Percentiles rank a stretch among this genome's conserved stretches.
These are phyloP conservation scores for Ganaspis sp. DNA, from an alignment of 1,140 invertebrate species.

Conservation along the genomic window DNA sequence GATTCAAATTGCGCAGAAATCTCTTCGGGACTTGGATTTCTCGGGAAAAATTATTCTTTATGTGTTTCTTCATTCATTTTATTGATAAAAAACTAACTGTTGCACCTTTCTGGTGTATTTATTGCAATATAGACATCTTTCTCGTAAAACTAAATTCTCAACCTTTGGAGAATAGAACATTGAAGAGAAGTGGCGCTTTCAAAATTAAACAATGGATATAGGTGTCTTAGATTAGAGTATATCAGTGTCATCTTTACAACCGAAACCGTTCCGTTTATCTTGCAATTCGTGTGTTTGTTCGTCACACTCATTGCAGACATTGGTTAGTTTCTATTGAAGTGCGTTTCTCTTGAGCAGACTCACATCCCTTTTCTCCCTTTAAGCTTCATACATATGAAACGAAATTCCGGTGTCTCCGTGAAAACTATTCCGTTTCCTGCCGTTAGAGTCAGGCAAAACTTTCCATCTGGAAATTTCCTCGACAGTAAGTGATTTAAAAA, in stretches of 20 bases:
- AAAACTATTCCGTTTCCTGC: conserved; percentile 14
- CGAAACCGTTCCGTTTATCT: conserved; percentile 8
- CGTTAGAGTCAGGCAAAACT: not conserved
- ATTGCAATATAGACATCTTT: no score
- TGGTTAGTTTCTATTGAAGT: conserved; percentile 14
- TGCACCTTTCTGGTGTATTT: not conserved
- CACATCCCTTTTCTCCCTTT: conserved; percentile 22
- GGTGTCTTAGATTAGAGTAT: not conserved
- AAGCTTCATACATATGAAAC: conserved; percentile 15
- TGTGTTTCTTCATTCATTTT: not conserved
- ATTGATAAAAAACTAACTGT: not conserved
- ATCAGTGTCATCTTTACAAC: not conserved
- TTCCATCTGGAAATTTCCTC: not conserved
- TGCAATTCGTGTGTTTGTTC: conserved; percentile 17
- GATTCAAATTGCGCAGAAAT: not conserved
- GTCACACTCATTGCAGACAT: conserved; percentile 9
- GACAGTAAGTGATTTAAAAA: conserved; percentile 9
- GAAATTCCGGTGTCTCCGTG: not conserved
- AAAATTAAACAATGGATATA: not conserved
- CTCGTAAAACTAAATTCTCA: no score
- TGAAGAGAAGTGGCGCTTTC: not conserved
- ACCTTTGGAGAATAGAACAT: no score
- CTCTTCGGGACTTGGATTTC: not conserved
- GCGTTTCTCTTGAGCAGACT: not conserved
- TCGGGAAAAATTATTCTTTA: not conserved